Evolutionary conservation across 2,113 vertebrate species (phyloP).

Genomic region (Leptosomus discolor): DNA sequence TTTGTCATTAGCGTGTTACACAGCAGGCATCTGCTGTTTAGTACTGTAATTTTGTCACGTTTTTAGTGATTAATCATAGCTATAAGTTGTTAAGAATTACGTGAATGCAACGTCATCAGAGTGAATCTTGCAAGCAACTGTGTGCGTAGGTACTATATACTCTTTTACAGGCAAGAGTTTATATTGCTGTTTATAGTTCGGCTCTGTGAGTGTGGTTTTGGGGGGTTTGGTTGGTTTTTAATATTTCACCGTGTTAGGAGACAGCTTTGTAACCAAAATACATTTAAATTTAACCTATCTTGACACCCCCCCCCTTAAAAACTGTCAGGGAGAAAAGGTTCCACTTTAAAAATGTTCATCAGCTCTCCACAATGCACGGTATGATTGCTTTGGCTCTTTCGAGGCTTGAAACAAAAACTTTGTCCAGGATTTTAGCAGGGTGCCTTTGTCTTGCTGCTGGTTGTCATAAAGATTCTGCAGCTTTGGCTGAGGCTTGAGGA

Average conservation of each 20-base stretch:
- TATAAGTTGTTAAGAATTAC: background rate
- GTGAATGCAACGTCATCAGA: background rate
- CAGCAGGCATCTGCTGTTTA: background rate
- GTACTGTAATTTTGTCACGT: background rate
- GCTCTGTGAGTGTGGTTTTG: background rate
- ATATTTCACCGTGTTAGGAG: background rate
- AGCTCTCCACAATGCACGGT: background rate
- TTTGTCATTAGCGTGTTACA: background rate
- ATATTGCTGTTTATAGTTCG: background rate
- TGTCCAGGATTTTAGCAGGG: background rate
- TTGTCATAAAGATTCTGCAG: background rate
- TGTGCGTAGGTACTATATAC: background rate
- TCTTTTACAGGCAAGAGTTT: background rate
- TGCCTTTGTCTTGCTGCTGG: background rate
- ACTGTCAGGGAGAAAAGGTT: background rate
- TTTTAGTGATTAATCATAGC: background rate
- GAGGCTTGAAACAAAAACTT: background rate
- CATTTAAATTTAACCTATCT: background rate
- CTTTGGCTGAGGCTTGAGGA: background rate
- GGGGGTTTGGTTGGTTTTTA: background rate
- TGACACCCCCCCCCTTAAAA: background rate
- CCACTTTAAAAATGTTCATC: background rate
- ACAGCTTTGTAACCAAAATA: background rate
- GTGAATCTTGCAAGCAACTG: background rate
- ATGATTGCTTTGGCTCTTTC: background rate